These are phyloP conservation scores for Rhagologus leucostigma DNA, from an alignment of 2,113 vertebrate genomes.

Conservation along the genomic window DNA sequence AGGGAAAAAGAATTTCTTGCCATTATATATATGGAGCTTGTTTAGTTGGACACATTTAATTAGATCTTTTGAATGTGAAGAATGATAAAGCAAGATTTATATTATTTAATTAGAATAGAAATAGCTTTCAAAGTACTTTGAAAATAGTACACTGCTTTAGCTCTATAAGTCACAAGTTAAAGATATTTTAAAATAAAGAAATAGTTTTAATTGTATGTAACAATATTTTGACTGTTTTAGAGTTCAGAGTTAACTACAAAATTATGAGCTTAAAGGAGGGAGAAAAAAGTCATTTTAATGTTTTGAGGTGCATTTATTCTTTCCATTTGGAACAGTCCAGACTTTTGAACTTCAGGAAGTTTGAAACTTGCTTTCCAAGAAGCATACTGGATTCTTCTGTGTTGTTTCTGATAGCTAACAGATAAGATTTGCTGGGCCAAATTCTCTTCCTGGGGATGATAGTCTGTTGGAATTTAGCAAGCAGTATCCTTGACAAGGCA, in stretches of 20 bases:
- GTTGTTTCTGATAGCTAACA: neutral
- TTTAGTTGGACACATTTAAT: neutral
- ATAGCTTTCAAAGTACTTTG: neutral
- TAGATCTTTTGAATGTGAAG: neutral
- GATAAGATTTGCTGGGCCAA: neutral
- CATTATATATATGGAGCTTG: neutral
- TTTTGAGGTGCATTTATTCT: neutral
- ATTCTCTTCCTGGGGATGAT: neutral
- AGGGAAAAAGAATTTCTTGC: neutral
- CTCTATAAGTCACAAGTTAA: neutral
- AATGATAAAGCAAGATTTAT: neutral
- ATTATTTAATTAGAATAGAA: neutral
- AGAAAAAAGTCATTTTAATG: neutral
- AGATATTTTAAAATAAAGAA: neutral
- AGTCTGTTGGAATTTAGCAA: neutral
- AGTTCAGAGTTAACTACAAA: neutral
- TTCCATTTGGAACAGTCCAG: neutral
- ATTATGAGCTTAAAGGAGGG: neutral
- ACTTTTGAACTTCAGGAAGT: neutral
- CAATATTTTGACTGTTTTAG: neutral
- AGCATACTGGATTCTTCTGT: neutral
- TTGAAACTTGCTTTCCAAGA: constrained; percentile 30
- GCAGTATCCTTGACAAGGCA: neutral
- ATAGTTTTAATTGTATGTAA: neutral
- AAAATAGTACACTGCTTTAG: neutral